These are phyloP conservation scores for Bilobella aurantiaca DNA, from an alignment of 1,140 invertebrate genomes.

Conservation along the genomic window DNA sequence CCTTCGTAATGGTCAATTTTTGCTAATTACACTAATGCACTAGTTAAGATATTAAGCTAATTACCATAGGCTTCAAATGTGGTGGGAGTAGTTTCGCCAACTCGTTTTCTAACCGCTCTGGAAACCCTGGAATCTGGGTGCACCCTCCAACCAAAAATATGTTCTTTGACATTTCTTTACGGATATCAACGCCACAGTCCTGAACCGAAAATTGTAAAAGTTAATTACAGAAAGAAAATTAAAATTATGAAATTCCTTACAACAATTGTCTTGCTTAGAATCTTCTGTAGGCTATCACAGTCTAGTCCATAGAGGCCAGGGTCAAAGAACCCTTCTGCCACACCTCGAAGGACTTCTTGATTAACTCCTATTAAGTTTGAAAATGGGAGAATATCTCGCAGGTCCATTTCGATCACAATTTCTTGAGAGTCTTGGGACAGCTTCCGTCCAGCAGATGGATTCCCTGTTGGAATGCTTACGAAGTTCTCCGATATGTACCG, in stretches of 20 bases:
- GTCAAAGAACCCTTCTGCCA: constrained; percentile 52
- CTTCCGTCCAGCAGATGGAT: constrained; percentile 7
- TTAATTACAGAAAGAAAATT: not conserved
- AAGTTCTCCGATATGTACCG: constrained; percentile 34
- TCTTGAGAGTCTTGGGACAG: constrained; percentile 32
- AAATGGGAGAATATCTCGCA: constrained; percentile 29
- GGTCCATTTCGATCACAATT: constrained; percentile 34
- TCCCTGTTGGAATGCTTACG: constrained; percentile 19
- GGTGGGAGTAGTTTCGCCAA: constrained; percentile 48
- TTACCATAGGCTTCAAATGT: constrained; percentile 50
- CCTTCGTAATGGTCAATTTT: constrained; percentile 9
- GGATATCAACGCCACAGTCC: constrained; percentile 47
- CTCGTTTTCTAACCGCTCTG: constrained; percentile 50
- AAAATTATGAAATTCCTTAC: constrained; percentile 29
- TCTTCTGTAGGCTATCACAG: constrained; percentile 48
- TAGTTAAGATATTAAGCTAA: constrained; percentile 8
- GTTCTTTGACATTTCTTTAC: constrained; percentile 45
- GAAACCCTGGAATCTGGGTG: constrained; percentile 51
- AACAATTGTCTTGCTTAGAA: constrained; percentile 50
- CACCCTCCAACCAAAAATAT: constrained; percentile 48
- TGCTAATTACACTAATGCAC: too few relatives aligned
- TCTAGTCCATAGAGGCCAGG: constrained; percentile 53
- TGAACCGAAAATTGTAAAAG: constrained; percentile 13
- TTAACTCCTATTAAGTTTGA: constrained; percentile 33
- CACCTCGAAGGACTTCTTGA: constrained; percentile 43